Evolutionary conservation across 2,113 vertebrate species (phyloP), one percentile per base, ranked within the genome.

Genomic region (Neopipo cinnamomea): DNA sequence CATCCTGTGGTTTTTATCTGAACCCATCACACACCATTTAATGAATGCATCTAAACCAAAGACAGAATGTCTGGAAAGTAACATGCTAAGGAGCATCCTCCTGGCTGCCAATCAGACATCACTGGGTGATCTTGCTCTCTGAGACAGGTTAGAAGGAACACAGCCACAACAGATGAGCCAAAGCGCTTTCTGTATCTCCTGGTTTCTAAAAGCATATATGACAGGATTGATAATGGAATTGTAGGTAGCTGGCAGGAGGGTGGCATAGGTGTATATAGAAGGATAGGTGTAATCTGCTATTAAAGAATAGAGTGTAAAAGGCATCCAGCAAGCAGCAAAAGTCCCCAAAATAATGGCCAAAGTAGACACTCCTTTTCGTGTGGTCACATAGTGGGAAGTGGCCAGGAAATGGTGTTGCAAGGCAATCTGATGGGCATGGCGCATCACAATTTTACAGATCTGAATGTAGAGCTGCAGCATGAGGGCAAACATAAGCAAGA

Each of bases 281-380:
- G 99, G 99, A 94, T 99, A 99, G 42, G 99, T 99, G 97, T 99
- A 99, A 97, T 99, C 99, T 3, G 99, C 99, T 61, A 99, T 99
- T 70, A 99, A 98, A 15, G 99, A 99, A 97, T 99, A 99, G 92
- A 99, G 98, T 0, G 99, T 99, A 96, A 99, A 99, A 67, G 99
- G 99, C 99, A 99, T 99, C 99, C 99, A 99, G 98, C 99, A 99
- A 82, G 99, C 99, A 1, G 99, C 99, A 30, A 99, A 99, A 73
- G 99, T 99, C 73, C 99, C 99, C 97, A 99, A 97, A 97, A 99
- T 99, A 98, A 99, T 98, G 68, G 99, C 99, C 97, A 99, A 96
- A n/a, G 99, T 99, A 8, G 99, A 99, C 74, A 99, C 99, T 89
- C 99, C 99, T 97, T 99, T 99, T 85, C 99, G 98, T 8, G 99